Evolutionary conservation across 2,113 vertebrate species (phyloP).

Genomic region (Chionodraco myersi): DNA sequence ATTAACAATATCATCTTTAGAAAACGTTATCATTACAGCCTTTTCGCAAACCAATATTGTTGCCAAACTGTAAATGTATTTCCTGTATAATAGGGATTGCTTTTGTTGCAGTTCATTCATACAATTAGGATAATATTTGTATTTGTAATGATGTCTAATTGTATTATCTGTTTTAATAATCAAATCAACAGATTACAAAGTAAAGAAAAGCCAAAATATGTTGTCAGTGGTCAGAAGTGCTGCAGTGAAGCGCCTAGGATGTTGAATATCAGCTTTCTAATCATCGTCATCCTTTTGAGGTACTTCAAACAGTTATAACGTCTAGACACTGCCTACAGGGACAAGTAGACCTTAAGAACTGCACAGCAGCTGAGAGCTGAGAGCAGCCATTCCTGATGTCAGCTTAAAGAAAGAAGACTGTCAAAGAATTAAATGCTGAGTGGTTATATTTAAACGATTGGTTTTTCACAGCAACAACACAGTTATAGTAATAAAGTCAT

Average conservation of each 20-base stretch:
- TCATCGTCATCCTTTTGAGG: conserved; percentile 4
- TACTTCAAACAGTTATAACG: conserved; percentile 16
- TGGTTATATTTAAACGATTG: neutral
- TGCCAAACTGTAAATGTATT: too few species aligned
- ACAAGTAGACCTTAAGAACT: neutral
- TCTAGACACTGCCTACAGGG: conserved; percentile 13
- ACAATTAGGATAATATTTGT: too few species aligned
- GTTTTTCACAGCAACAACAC: neutral
- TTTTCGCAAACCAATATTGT: too few species aligned
- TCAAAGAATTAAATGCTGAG: neutral
- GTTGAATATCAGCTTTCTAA: neutral
- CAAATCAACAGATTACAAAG: too few species aligned
- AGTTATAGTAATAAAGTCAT: neutral
- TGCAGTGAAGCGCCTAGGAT: conserved; percentile 18
- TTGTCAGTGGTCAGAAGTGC: neutral
- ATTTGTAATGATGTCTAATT: too few species aligned
- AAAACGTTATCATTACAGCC: too few species aligned
- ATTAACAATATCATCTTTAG: too few species aligned
- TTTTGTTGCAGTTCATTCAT: too few species aligned
- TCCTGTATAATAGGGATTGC: too few species aligned
- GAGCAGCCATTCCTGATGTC: neutral
- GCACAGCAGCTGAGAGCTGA: neutral
- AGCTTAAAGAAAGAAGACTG: conserved; percentile 2
- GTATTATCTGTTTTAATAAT: too few species aligned
- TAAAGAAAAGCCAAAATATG: too few species aligned